Evolutionary conservation across 2,888 invertebrate genomes (phyloP).

Genomic region (Epirrita christyi): DNA sequence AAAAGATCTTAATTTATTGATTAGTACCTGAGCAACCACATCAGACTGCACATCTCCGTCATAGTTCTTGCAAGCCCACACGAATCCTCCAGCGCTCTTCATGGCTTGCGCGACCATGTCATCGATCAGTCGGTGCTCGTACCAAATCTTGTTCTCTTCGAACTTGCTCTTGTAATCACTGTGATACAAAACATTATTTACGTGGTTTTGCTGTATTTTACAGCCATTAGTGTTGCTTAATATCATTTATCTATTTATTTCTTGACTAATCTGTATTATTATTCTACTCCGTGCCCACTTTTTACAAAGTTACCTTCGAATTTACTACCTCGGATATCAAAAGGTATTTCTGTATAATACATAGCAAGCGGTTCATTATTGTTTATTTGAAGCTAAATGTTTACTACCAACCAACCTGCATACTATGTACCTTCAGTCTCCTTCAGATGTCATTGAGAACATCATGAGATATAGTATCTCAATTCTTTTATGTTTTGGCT

Average conservation of each 20-base stretch:
- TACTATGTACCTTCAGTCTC: slow-evolving; percentile 29
- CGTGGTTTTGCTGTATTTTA: background rate
- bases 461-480: slow-evolving; percentile 12
- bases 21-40: slow-evolving; percentile 88
- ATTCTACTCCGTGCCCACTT: background rate
- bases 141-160: slow-evolving; percentile 93
- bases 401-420: slow-evolving; percentile 30
- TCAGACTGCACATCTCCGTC: slow-evolving; percentile 97
- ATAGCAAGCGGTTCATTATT: background rate
- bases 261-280: background rate
- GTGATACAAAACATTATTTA: slow-evolving; percentile 6
- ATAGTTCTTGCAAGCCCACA: slow-evolving; percentile 97
- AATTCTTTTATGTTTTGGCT: slow-evolving; percentile 8
- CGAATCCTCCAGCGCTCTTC: slow-evolving; percentile 93
- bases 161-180: slow-evolving; percentile 89
- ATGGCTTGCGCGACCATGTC: slow-evolving; percentile 96
- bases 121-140: slow-evolving; percentile 95
- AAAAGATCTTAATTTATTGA: too few relatives aligned
- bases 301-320: background rate
- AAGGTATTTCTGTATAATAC: background rate
- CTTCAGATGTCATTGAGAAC: slow-evolving; percentile 26
- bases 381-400: slow-evolving; percentile 4
- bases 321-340: slow-evolving; percentile 8
- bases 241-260: background rate
- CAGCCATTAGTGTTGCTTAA: too few relatives aligned